phyloP scores from a whole-genome alignment of 2,113 vertebrate genomes.

The Empidonax traillii region DNA sequence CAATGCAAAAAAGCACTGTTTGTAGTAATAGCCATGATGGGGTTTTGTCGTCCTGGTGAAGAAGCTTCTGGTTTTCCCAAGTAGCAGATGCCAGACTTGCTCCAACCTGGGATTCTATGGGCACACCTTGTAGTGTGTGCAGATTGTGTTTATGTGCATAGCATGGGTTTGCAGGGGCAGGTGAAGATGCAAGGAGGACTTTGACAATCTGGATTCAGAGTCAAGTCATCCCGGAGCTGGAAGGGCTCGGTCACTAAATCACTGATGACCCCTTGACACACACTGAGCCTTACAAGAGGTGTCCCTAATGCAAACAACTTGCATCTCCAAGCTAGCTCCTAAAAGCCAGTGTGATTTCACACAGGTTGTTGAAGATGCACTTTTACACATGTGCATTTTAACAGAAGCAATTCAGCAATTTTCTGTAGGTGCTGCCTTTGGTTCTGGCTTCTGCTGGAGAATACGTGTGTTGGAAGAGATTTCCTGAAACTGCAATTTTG shows the following conservation, averaged over 20 bases:
- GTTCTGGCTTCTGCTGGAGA: slow-evolving; percentile 15
- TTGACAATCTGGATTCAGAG: background rate
- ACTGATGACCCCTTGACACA: too few relatives aligned
- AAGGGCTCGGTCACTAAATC: background rate
- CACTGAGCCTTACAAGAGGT: background rate
- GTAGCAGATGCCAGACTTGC: background rate
- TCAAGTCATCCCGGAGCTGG: background rate
- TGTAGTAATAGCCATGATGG: rapidly evolving
- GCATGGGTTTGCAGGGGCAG: background rate
- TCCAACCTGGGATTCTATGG: background rate
- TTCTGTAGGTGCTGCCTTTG: background rate
- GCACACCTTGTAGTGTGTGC: background rate
- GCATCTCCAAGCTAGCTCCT: background rate
- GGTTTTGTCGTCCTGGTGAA: background rate
- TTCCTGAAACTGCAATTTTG: slow-evolving; percentile 39
- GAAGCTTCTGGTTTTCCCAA: background rate
- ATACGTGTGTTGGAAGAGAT: background rate
- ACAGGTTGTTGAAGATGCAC: background rate
- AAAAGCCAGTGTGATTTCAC: background rate
- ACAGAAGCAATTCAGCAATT: background rate
- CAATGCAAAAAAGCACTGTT: background rate
- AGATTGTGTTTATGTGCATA: background rate
- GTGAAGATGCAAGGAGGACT: background rate
- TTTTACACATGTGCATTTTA: background rate
- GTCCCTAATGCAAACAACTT: background rate